A percentile compares a stretch with the other conserved stretches of the same genome.
Conservation (phyloP, 2,888 invertebrate species). For the Andrena flavipes region DNA sequence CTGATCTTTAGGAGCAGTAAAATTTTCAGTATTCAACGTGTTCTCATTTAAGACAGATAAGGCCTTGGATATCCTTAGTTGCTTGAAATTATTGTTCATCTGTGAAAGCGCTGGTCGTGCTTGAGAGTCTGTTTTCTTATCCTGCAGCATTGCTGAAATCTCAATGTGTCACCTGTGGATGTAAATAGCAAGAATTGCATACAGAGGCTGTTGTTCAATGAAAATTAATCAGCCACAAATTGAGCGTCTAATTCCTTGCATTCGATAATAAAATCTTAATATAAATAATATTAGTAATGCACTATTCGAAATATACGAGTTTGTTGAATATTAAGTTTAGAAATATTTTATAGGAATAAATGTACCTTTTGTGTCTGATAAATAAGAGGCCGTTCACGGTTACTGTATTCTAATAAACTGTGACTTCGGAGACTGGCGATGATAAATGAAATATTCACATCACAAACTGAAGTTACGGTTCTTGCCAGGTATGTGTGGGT, state of each 20-base stretch:
- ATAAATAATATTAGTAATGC: neutral
- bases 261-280: neutral
- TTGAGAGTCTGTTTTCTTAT: conserved; percentile 59
- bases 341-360: neutral
- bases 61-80: conserved; percentile 61
- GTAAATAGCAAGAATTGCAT: neutral
- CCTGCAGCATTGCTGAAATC: conserved; percentile 61
- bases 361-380: neutral
- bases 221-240: neutral
- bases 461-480: neutral
- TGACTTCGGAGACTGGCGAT: neutral
- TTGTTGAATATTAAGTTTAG: neutral
- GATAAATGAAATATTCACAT: conserved; percentile 6
- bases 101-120: conserved; percentile 34
- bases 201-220: neutral
- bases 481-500: neutral
- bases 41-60: conserved; percentile 23
- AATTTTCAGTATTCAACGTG: conserved; percentile 33
- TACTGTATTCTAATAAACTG: neutral
- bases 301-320: neutral
- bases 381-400: neutral
- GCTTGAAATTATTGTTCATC: conserved; percentile 62
- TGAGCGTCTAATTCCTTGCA: neutral
- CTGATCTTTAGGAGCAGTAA: conserved; percentile 2
- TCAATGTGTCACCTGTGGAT: conserved; percentile 9